These are phyloP conservation scores for Camelus bactrianus DNA, from an alignment of 2,113 vertebrate genomes.

Conservation along the genomic window DNA sequence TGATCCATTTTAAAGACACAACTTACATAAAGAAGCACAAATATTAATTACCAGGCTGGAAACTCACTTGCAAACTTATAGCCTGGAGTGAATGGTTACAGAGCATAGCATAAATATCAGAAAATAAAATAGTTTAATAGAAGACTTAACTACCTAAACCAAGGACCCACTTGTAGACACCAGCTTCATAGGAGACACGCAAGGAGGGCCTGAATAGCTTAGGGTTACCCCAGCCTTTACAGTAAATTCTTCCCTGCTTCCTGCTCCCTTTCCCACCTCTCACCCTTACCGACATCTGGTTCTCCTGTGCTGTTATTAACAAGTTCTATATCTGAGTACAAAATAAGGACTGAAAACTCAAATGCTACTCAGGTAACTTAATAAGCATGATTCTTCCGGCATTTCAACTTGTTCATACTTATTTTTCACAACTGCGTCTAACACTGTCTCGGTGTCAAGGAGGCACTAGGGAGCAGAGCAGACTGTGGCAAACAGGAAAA, in stretches of 20 bases:
- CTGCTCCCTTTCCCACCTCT: background rate
- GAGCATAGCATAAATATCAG: conserved; percentile 30
- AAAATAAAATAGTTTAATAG: conserved; percentile 50
- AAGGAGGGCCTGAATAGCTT: background rate
- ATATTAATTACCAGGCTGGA: conserved; percentile 76
- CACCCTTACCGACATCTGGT: background rate
- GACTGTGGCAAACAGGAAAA: background rate
- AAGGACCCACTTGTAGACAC: background rate
- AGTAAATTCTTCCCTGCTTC: background rate
- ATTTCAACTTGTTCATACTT: background rate
- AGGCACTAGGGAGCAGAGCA: background rate
- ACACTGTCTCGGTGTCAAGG: background rate
- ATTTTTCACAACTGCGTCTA: background rate
- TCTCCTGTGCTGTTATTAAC: background rate
- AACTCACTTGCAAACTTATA: conserved; percentile 64
- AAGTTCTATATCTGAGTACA: background rate
- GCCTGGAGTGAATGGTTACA: conserved; percentile 69
- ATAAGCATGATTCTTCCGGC: background rate
- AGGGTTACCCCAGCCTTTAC: background rate
- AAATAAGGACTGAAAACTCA: background rate
- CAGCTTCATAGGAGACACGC: background rate
- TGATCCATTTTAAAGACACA: conserved; percentile 76
- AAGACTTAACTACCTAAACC: background rate
- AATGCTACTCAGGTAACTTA: background rate
- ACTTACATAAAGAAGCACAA: conserved; percentile 61